Percentiles rank a stretch among this genome's conserved stretches.
These are phyloP conservation scores for Tragelaphus imberbis DNA, from an alignment of 2,113 vertebrate genomes.

Conservation along the genomic window DNA sequence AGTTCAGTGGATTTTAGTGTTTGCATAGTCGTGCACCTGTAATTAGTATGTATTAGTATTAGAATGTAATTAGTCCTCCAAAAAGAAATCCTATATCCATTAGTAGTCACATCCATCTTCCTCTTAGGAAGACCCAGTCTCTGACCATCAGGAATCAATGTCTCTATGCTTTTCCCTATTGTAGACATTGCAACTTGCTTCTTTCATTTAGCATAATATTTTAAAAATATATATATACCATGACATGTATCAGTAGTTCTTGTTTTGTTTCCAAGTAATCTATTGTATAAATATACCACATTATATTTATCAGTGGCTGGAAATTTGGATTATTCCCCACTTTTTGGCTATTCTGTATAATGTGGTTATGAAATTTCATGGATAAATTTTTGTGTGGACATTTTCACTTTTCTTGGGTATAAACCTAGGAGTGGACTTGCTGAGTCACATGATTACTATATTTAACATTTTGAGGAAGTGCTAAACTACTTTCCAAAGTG, in stretches of 20 bases:
- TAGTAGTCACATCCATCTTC: neutral
- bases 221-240: neutral
- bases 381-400: neutral
- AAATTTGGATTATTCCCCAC: neutral
- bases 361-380: neutral
- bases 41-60: neutral
- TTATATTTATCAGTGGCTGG: neutral
- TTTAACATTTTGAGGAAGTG: neutral
- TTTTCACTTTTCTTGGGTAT: neutral
- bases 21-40: neutral
- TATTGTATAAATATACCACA: neutral
- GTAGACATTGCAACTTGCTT: neutral
- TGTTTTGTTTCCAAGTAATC: neutral
- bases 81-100: neutral
- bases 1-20: neutral
- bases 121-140: rapidly evolving
- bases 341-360: neutral
- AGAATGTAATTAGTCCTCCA: neutral
- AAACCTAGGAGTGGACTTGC: neutral
- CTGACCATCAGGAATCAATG: neutral
- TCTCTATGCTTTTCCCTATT: neutral
- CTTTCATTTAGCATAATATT: neutral
- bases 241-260: neutral
- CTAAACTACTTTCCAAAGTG: neutral
- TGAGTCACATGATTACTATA: neutral